Evolutionary conservation across 2,797 vertebrate species (phyloP), one percentile per base, ranked within the genome.

Genomic region (Bryconaethiops microstoma): DNA sequence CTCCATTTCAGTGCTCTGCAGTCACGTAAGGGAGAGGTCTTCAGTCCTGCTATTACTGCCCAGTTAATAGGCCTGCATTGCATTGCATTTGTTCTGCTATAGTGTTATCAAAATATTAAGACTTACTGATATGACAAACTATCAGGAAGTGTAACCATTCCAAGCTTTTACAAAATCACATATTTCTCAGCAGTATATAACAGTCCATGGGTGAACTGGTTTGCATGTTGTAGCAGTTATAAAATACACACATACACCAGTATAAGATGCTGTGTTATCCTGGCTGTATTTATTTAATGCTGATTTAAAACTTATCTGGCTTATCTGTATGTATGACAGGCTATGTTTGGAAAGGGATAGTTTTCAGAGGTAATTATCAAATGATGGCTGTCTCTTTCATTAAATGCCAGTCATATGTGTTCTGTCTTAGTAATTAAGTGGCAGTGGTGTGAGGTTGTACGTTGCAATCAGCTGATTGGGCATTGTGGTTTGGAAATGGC

Each of bases 361-460:
- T 50, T 80, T 19, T 64, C 21, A 48, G 21, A 81, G 50, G 78
- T 77, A 86, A 87, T 86, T 88, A 57, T 84, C 84, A 63, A 64
- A 39, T 87, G 85, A 86, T 89, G 81, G 17, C 80, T 78, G 73
- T 84, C 64, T 8, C 81, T 85, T 89, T 91, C 83, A 90, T 92
- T 93, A 92, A 91, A 94, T 92, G 90, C 87, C 88, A 91, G 90
- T 92, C 91, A 90, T 89, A 92, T 91, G 90, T 92, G 81, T 87
- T 89, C 89, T 89, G 80, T 87, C 85, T 83, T 67, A 91, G 88
- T 91, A 90, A 93, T 94, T 92, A 91, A 92, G 87, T 88, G 90
- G 82, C 82, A 88, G 76, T 83, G 60, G 89, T 88, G 82, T 72
- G 76, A 68, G 70, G 74, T 87, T 92, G 85, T 81, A 86, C 74